Base-by-base conservation (phyloP, 2,113 vertebrate species). In the Tetraodon nigroviridis region DNA sequence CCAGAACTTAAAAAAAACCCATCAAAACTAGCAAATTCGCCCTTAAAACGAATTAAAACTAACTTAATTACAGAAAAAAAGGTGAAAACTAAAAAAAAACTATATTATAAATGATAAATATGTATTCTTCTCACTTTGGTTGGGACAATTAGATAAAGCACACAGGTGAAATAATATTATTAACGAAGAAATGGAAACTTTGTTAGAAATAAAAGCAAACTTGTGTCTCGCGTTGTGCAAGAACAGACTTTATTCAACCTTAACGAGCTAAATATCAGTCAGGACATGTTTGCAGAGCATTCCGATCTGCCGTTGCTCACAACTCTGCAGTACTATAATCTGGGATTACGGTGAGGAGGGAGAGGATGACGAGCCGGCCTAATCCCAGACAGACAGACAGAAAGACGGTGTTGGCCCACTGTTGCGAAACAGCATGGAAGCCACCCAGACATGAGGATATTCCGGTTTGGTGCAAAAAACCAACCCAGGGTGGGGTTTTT, bases 291-390 rank as follows among this genome's bases (percentile, higher is more conserved):
- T 29, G 65, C 27, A 18, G 24, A 18, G 47, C 46, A 48, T 37
- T 37, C 29, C 37, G 15, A 6, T 14, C 41, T 7, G 19, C 45
- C 16, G 27, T 37, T 7, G 0, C 62, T 27, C 32, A 11, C 51
- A 55, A 67, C 32, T 42, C 60, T 42, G 49, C 51, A n/a, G n/a
- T 29, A n/a, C 61, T 46, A 53, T 87, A 89, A 90, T 89, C 84
- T 81, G 75, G 78, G 87, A 89, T 89, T 89, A 87, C 14, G 45
- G 21, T 18, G 46, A 47, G 44, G 59, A 22, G 71, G 51, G 51
- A 66, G 69, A 64, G 76, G 72, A 69, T 66, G 60, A 79, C 18
- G 54, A 51, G 55, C 22, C 27, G 8, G 32, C 56, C 21, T 88
- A 84, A 87, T 86, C 73, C 71, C n/a, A 67, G 19, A n/a, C 57